Conservation (phyloP, 64 coral and sea anemone genomes). For the Stylophora pistillata region DNA sequence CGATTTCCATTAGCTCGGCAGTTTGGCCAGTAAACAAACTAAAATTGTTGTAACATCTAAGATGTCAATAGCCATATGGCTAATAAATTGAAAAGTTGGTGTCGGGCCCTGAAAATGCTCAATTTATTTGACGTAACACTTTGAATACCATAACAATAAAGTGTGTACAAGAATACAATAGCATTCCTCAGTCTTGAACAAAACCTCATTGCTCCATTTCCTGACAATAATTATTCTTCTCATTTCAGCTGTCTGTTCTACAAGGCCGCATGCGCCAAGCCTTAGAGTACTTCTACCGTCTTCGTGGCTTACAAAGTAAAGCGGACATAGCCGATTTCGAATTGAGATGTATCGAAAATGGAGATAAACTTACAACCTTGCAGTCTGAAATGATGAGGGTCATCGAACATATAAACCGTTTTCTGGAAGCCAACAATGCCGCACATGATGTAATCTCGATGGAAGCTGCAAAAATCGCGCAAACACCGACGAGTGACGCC, state of each 20-base stretch:
- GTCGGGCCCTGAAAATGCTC: too few relatives aligned
- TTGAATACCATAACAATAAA: too few relatives aligned
- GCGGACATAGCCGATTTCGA: slow-evolving; percentile 84
- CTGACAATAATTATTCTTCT: neutral
- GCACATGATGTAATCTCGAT: slow-evolving; percentile 82
- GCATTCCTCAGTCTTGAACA: too few relatives aligned
- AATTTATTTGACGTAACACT: too few relatives aligned
- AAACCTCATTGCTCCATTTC: too few relatives aligned
- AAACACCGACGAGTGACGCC: slow-evolving; percentile 24
- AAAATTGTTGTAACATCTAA: too few relatives aligned
- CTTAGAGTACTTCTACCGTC: slow-evolving; percentile 79
- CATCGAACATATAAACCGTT: slow-evolving; percentile 89
- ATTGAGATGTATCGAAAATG: slow-evolving; percentile 66
- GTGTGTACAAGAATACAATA: too few relatives aligned
- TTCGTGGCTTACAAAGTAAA: slow-evolving; percentile 79
- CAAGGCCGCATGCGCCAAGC: slow-evolving; percentile 86
- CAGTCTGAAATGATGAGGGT: slow-evolving; percentile 90
- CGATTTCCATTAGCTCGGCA: too few relatives aligned
- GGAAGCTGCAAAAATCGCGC: slow-evolving; percentile 75
- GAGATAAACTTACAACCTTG: slow-evolving; percentile 73
- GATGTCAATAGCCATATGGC: too few relatives aligned
- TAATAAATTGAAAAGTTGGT: too few relatives aligned
- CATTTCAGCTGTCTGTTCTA: slow-evolving; percentile 68
- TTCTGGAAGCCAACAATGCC: slow-evolving; percentile 86
- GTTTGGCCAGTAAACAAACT: too few relatives aligned